Evolutionary conservation across 2,113 vertebrate genomes (phyloP).

Genomic region (Helogale parvula): DNA sequence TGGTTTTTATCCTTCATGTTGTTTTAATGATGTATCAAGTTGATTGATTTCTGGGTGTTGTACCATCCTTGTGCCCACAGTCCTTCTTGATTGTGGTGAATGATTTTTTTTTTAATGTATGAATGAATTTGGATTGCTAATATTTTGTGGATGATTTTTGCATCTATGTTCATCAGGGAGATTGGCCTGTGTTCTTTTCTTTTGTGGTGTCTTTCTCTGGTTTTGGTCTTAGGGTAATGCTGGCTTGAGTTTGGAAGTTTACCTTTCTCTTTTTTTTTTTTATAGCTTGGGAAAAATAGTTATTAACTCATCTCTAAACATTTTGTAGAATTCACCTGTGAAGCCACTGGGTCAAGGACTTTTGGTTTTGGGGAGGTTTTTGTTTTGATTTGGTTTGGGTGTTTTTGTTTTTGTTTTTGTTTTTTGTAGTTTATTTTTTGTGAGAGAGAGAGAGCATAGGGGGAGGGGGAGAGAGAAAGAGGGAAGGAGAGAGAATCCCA

Average conservation of each 20-base stretch:
- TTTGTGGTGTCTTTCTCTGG: not conserved
- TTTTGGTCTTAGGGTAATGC: not conserved
- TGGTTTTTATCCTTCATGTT: not conserved
- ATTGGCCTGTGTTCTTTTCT: not conserved
- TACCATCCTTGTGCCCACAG: not conserved
- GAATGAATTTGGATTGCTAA: not conserved
- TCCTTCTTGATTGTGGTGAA: not conserved
- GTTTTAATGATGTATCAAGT: not conserved
- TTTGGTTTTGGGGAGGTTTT: not conserved
- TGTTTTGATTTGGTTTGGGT: too few relatives aligned
- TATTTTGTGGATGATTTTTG: not conserved
- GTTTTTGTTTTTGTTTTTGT: too few relatives aligned
- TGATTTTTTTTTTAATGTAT: not conserved
- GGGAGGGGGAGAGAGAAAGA: too few relatives aligned
- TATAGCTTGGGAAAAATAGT: not conserved
- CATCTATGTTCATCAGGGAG: not conserved
- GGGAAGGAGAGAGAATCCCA: too few relatives aligned
- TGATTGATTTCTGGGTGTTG: not conserved
- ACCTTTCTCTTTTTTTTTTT: not conserved
- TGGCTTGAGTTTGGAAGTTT: not conserved
- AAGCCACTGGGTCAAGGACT: not conserved
- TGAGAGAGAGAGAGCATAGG: too few relatives aligned
- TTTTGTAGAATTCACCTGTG: not conserved
- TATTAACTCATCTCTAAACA: not conserved
- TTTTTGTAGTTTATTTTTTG: too few relatives aligned